Evolutionary conservation across 2,113 vertebrate genomes (phyloP).

Genomic region (Crypturellus undulatus): DNA sequence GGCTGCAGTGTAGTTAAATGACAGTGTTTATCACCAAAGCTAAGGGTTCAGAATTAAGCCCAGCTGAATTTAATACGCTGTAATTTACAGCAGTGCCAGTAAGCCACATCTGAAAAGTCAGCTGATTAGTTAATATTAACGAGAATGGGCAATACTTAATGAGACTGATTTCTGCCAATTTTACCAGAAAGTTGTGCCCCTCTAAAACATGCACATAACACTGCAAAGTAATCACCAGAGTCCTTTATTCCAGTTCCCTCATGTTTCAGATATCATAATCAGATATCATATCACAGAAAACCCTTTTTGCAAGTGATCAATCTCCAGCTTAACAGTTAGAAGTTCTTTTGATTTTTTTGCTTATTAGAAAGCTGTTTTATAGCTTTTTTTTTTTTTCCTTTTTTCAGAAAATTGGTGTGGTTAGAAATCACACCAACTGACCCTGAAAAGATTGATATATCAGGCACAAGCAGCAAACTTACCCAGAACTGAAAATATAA

Average conservation of each 20-base stretch:
- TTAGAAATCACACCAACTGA: neutral
- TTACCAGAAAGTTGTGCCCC: neutral
- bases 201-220: neutral
- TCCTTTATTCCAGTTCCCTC: neutral
- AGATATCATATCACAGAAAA: neutral
- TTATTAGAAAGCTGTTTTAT: neutral
- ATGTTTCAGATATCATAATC: neutral
- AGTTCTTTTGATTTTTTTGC: neutral
- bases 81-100: neutral
- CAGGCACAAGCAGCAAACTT: neutral
- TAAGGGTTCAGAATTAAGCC: neutral
- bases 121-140: neutral
- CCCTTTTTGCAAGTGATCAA: neutral
- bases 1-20: neutral
- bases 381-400: neutral
- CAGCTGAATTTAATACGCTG: neutral
- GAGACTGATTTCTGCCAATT: neutral
- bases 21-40: neutral
- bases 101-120: neutral
- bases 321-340: neutral
- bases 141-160: neutral
- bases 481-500: conserved; percentile 2
- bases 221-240: neutral
- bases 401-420: neutral
- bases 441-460: neutral